Evolutionary conservation across 2,888 invertebrate species (phyloP), one percentile per base, ranked within the genome.

Genomic region (Dendrolimus pini): DNA sequence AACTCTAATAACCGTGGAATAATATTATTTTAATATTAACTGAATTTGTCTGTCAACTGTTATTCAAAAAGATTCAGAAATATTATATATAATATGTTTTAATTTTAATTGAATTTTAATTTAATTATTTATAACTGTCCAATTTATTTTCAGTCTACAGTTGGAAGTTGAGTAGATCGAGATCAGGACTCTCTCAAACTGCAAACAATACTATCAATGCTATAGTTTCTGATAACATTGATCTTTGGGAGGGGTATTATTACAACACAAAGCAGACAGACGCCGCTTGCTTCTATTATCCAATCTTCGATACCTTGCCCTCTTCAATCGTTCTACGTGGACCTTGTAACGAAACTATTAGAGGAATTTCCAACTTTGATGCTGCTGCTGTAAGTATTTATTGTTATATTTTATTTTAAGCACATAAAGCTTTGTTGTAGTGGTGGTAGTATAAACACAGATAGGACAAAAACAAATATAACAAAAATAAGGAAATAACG

Each of bases 241-340:
- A 85, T 53, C 75, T 89, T 2, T 81, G 77, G 60, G 74, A 75
- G 52, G 65, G 68, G 0, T 88, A 88, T 66, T 89, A 80, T 60
- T 69, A 73, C 2, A 47, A 59, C 1, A 83, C 82, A 0, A 70
- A 71, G 3, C 88, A 85, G 58, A 76, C 74, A 53, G 63, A 74
- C 56, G 65, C 67, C 6, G 80, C 76, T 0, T 89, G 89, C 61
- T 89, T 89, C 81, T 69, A 84, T 62, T 88, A 87, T 58, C 89
- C 89, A 1, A 75, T 64, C 0, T 84, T 78, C 54, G 74, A 72
- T 0, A 59, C 65, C 10, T 56, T 70, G 0, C 82, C 82, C 8
- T 52, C 59, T 0, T 52, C n/a, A 0, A 85, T 87, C 13, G 72
- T 66, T 2, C 65, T 88, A 7, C 70, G 74, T 0, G 86, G 85